Base-by-base conservation (phyloP, 2,113 vertebrate species). In the Brachyhypopomus occidentalis region DNA sequence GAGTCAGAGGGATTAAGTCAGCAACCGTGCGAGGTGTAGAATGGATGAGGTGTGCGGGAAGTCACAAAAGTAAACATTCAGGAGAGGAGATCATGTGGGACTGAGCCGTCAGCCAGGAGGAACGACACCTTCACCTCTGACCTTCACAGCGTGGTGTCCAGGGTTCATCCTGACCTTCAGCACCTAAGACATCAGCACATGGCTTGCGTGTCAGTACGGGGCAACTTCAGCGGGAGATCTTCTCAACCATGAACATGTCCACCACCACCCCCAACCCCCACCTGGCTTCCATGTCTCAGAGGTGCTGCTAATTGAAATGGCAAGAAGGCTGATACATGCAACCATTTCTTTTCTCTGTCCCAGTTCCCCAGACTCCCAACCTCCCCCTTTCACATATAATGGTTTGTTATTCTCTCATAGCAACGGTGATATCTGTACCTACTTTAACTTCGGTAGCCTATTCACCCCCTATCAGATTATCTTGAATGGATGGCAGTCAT, bases 261-360 rank as follows among this genome's bases (percentile, higher is more conserved):
- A 48, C n/a, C 20, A 55, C 27, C 38, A 19, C 41, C 62, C 36
- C 41, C 41, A 45, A 2, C 5, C 41, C 41, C 45, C 45, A 9
- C 9, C 1, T 52, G 12, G 8, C 2, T 1, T 52, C 45, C 12
- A 14, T 14, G 9, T 14, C 45, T 52, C 45, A 0, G 45, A 12
- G 45, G 1, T 14, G 12, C 45, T 30, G 55, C 69, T 84, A 71
- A 86, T 80, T 83, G 83, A 83, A 78, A 74, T 45, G 34, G 73
- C 70, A 75, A 34, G 72, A 75, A 70, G 66, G 45, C 7, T 52
- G 45, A 9, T 52, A 14, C 27, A 60, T 41, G 56, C 38, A 45
- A 20, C 59, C 25, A 25, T 74, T 41, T 55, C 25, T 76, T 60
- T 23, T 62, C 56, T 64, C 60, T 66, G 22, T 34, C n/a, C n/a